Conservation (phyloP, 2,113 vertebrate species). For the mouse (Mus musculus) region GRCm39 chr8:45396501-45397000, state of each 20-base stretch:
- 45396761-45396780: not conserved
- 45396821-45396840: not conserved
- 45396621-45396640: not conserved
- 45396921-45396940: too few relatives aligned
- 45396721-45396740: constrained; percentile 24
- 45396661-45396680: not conserved
- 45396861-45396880: not conserved
- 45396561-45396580: not conserved
- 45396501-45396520: not conserved
- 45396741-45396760: constrained; percentile 2
- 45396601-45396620: not conserved
- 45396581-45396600: not conserved
- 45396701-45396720: not conserved
- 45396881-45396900: not conserved
- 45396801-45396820: constrained; percentile 26
- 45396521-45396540: not conserved
- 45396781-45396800: not conserved
- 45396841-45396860: not conserved
- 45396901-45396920: not conserved
- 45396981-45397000: not conserved
- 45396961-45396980: too few relatives aligned
- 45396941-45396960: not conserved
- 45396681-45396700: not conserved
- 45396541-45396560: not conserved
- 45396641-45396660: not conserved